A percentile compares a stretch with the other conserved stretches of the same genome.
phyloP scores from a whole-genome alignment of 1,140 invertebrate species.

The Agraylea sexmaculata region DNA sequence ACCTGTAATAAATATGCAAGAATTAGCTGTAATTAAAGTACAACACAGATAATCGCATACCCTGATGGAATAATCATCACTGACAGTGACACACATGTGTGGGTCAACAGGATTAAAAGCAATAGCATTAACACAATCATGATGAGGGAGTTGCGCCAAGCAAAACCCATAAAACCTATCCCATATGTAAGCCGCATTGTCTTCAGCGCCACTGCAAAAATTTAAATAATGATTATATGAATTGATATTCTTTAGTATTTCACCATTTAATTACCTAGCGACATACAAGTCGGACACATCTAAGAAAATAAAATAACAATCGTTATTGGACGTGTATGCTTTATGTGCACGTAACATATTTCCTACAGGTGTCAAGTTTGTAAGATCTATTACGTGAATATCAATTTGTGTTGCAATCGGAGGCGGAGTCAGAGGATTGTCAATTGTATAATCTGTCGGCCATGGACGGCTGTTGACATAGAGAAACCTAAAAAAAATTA shows the following conservation, averaged over 20 bases:
- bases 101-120: constrained; percentile 76
- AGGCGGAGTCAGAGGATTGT: constrained; percentile 68
- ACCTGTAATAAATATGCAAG: constrained; percentile 17
- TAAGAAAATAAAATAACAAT: constrained; percentile 83
- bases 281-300: constrained; percentile 79
- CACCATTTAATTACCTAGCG: constrained; percentile 52
- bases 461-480: constrained; percentile 82
- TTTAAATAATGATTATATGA: constrained; percentile 3
- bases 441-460: constrained; percentile 68
- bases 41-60: constrained; percentile 39
- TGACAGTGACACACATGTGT: constrained; percentile 77
- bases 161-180: constrained; percentile 76
- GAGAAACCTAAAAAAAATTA: constrained; percentile 49
- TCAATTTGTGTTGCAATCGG: constrained; percentile 88
- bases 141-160: constrained; percentile 64
- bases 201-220: constrained; percentile 66
- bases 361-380: constrained; percentile 65
- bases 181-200: constrained; percentile 77
- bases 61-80: constrained; percentile 74
- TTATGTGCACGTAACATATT: constrained; percentile 75
- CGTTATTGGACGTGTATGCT: constrained; percentile 77
- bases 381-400: constrained; percentile 78
- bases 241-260: not conserved
- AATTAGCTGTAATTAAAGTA: not conserved
- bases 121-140: constrained; percentile 77